Evolutionary conservation across 1,140 invertebrate genomes (phyloP), one percentile per base, ranked within the genome.

Genomic region (Fragariocoptes setiger): DNA sequence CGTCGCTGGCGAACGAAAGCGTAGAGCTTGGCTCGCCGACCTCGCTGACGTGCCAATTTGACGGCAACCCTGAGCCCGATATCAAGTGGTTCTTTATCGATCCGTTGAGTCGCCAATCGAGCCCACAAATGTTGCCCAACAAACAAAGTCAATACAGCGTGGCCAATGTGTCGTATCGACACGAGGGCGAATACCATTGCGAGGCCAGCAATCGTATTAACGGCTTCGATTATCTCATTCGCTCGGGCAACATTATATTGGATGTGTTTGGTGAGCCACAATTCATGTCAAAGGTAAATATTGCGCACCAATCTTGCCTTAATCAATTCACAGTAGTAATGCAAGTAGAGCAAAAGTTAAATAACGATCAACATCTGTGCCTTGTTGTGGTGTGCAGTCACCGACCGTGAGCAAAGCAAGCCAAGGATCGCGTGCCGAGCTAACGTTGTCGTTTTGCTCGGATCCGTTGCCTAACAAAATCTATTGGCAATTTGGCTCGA

Each of bases 401-500:
- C 17, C 14, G 14, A 21, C 21, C 15, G 16, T 31, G 21, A 15
- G 19, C 5, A 40, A 35, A 38, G 21, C 21, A 3, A 35, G 22
- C 21, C 16, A 21, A 44, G 43, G 35, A 21, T 35, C 14, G 2
- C 3, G 35, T 21, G 25, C 25, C 13, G 43, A 41, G 17, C 14
- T 44, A 19, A 14, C 19, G 18, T 42, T 50, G 4, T 41, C 40
- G 14, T 51, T 51, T 37, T 51, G 50, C 35, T 43, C 47, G 1
- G 50, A 51, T 44, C 50, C 50, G 1, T 14, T 25, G 3, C 50
- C 50, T 1, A 39, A n/a, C 12, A 38, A 45, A 21, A 35, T 51
- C 2, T 43, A 39, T 22, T 51, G 50, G 50, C 44, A 46, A 19
- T 51, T 47, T 47, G 50, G 49, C 2, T 48, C 44, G 17, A 40